Evolutionary conservation across 2,888 invertebrate species (phyloP).

Genomic region (Ceramica pisi): DNA sequence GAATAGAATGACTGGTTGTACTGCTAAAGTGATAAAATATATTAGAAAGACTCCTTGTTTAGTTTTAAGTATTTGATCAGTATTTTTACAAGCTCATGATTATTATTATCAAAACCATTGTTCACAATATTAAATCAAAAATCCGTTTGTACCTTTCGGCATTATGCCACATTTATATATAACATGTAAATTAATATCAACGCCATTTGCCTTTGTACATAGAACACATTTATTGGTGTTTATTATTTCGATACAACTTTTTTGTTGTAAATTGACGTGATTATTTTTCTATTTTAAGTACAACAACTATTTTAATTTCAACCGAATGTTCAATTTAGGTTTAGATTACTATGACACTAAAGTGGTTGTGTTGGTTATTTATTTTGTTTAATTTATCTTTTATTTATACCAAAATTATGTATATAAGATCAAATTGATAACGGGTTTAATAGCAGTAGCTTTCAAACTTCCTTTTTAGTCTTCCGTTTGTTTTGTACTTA

Average conservation of each 20-base stretch:
- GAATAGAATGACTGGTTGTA: neutral
- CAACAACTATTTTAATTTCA: constrained; percentile 77
- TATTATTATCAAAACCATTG: constrained; percentile 49
- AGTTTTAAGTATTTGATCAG: constrained; percentile 56
- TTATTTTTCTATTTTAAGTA: constrained; percentile 78
- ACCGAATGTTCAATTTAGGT: constrained; percentile 77
- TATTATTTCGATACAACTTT: constrained; percentile 46
- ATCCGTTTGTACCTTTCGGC: constrained; percentile 29
- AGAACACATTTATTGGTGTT: constrained; percentile 48
- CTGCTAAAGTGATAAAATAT: constrained; percentile 20
- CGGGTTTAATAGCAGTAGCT: constrained; percentile 84
- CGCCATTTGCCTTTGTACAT: constrained; percentile 60
- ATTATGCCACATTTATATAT: constrained; percentile 32
- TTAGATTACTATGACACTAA: constrained; percentile 80
- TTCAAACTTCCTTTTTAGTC: constrained; percentile 83
- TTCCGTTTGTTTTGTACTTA: constrained; percentile 88
- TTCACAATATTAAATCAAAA: constrained; percentile 48
- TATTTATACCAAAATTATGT: constrained; percentile 86
- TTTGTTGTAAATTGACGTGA: constrained; percentile 64
- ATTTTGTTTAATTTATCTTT: constrained; percentile 88
- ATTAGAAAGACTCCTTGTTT: constrained; percentile 27
- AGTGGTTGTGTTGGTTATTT: constrained; percentile 90
- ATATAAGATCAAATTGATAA: constrained; percentile 79
- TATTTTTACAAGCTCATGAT: constrained; percentile 69
- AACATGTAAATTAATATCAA: constrained; percentile 41